Evolutionary conservation across 2,113 vertebrate genomes (phyloP), one percentile per base, ranked within the genome.

Genomic region (Rhombomys opimus): DNA sequence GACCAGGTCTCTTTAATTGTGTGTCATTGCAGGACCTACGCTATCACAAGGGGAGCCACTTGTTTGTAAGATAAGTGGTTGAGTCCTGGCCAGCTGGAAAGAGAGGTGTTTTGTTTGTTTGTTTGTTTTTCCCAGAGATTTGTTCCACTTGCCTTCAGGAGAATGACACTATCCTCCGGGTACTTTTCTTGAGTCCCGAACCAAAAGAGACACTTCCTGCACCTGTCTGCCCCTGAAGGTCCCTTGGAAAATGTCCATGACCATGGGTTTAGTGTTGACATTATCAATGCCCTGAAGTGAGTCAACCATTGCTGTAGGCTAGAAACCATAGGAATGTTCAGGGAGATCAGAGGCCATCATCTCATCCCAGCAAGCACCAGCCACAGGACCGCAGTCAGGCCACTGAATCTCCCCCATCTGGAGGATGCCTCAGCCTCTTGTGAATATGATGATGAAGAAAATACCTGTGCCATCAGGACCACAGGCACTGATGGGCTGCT

Each of bases 381-480:
- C 52, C 89, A 7, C 3, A 25, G 46, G 70, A 91, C 30, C 15
- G 57, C 67, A 57, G 72, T 65, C 32, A 85, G 27, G 59, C n/a
- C 81, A 25, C 0, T 27, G 65, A 41, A 46, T 38, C 0, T 0
- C 30, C 35, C 54, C 8, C n/a, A 30, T 8, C 25, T 2, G 17
- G 7, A 27, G n/a, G 92, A 73, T 6, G 35, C 0, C 15, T 70
- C 18, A 17, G 17, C 25, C 38, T 80, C 35, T 67, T 8, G 10
- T 15, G 11, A 41, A 27, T 8, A 23, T 2, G 2, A 18, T 5
- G 63, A 9, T 38, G 84, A 38, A 23, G 52, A 59, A 52, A 59
- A 63, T 38, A 35, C 11, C 38, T 32, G 7, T 27, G 35, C 8
- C 52, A 5, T 27, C 0, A 7, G 5, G 52, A 32, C 18, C 3